Base-by-base conservation (phyloP, 2,797 vertebrate species). In the Chaetodon trifasciatus region DNA sequence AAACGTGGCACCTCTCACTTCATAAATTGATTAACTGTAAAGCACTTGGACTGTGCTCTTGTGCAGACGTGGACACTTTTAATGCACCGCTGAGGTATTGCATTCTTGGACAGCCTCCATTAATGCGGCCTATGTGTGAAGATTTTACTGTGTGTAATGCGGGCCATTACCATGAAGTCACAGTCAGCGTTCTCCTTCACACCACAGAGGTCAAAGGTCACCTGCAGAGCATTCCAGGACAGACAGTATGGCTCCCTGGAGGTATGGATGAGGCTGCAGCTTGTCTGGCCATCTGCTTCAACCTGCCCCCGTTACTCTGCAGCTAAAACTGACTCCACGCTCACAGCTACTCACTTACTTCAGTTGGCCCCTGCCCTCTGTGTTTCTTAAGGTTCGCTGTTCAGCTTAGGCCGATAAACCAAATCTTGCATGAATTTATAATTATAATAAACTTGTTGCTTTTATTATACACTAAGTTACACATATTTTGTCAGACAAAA, bases 241-340 rank as follows among this genome's bases (percentile, higher is more conserved):
- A 87, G 89, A 91, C 84, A 86, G 76, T 71, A 85, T 1, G 82
- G 69, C 83, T 92, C 87, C 91, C 86, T n/a, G 86, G 81, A 91
- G 91, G 85, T 62, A 77, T 68, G 81, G 88, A 86, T 23, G 66
- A 67, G 65, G 86, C 79, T 82, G 84, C 68, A 79, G 81, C 81
- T 71, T 69, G 84, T 89, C 74, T 84, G 89, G 72, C 88, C 84
- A 89, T 93, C 88, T 94, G 92, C 82, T 85, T 19, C n/a, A 13
- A 83, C 70, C 83, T 82, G 80, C 69, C 56, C 57, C 52, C 63
- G 13, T 56, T 44, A 35, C 65, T 64, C 71, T 47, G 21, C 74
- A n/a, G 69, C 63, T 70, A 28, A 78, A 81, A 67, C 37, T 46
- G 66, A 35, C 66, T 61, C 71, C 61, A 40, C 68, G 12, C 52